Evolutionary conservation across 2,888 invertebrate genomes (phyloP), one percentile per base, ranked within the genome.

Genomic region (Lydus trimaculatus): DNA sequence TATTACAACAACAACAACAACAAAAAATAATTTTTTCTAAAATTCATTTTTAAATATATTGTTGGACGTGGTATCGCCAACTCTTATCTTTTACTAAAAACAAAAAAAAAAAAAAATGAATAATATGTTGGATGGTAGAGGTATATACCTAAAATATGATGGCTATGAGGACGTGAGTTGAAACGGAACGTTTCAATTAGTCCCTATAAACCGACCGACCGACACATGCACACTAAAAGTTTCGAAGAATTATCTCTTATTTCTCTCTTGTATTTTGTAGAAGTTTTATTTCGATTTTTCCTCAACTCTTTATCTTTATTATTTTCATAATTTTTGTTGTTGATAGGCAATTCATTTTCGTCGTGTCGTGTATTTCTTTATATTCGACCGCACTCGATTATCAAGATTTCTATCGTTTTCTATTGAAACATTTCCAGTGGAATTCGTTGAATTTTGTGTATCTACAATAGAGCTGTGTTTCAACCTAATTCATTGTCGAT

Each of bases 181-280:
- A 48, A 69, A 63, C 48, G 31, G 58, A 69, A 69, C 65, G 69
- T 69, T 69, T 69, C 69, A 69, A 69, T 69, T 69, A 69, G 43
- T n/a, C 43, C n/a, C 0, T n/a, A n/a, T n/a, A n/a, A n/a, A n/a
- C 17, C 17, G 7, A 7, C 43, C 43, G 43, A n/a, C 43, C 4
- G 6, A 43, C 43, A 43, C 43, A 43, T 11, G 11, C 43, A n/a
- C n/a, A n/a, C n/a, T n/a, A n/a, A n/a, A n/a, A 43, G n/a, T 17
- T 43, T 43, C 43, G 43, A 43, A 43, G 43, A 43, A 43, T 43
- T 43, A 43, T 43, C 43, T 43, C 7, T 7, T 33, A 33, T 33
- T 3, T 33, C 7, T 9, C 9, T 2, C 7, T 33, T 33, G n/a
- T 33, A 1, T 33, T 33, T 33, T 33, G 33, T 33, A 6, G 2